These are phyloP conservation scores for Elachura formosa DNA, from an alignment of 2,113 vertebrate genomes.

Conservation along the genomic window DNA sequence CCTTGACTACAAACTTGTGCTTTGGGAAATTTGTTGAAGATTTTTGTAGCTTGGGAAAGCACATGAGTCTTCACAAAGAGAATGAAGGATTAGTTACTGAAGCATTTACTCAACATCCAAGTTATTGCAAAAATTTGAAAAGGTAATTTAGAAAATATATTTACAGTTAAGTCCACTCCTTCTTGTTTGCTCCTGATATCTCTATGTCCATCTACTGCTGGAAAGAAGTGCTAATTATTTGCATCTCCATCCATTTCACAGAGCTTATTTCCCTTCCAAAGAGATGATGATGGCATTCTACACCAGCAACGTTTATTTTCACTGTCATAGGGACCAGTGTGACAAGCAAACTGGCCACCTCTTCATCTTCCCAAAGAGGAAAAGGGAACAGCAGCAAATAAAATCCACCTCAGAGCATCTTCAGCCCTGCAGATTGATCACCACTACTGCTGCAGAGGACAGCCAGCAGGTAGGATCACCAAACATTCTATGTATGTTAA, in stretches of 20 bases:
- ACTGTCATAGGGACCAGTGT: neutral
- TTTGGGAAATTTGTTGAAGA: neutral
- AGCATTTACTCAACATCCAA: neutral
- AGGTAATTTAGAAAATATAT: neutral
- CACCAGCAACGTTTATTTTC: neutral
- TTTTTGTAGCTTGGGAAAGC: neutral
- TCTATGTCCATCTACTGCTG: neutral
- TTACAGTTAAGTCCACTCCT: neutral
- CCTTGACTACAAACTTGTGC: neutral
- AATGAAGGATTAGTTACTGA: neutral
- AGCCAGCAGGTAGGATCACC: conserved; percentile 35
- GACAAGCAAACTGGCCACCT: neutral
- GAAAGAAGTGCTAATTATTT: conserved; percentile 5
- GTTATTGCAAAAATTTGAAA: neutral
- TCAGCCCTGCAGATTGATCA: neutral
- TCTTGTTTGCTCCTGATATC: neutral
- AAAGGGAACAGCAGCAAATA: neutral
- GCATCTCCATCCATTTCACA: neutral
- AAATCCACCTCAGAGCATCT: neutral
- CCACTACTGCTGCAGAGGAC: neutral
- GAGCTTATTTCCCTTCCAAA: neutral
- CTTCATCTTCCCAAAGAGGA: neutral
- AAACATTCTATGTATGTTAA: neutral
- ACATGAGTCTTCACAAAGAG: neutral
- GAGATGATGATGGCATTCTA: neutral